Percentiles rank a stretch among this genome's conserved stretches.
Evolutionary conservation across 2,888 invertebrate genomes (phyloP).

Genomic region (Yponomeuta cagnagella): DNA sequence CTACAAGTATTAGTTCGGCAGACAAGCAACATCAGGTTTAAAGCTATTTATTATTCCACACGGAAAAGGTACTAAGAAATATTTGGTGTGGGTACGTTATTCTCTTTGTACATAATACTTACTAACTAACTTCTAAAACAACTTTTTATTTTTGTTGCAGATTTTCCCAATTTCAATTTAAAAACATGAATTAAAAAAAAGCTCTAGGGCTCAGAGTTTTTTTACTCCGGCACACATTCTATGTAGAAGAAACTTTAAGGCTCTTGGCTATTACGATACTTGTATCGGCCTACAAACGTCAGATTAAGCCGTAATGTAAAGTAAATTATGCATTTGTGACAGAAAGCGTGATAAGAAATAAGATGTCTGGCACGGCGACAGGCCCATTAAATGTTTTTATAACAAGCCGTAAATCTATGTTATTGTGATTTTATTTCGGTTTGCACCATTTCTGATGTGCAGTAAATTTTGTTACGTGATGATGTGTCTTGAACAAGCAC

Average conservation of each 20-base stretch:
- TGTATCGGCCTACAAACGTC: conserved; percentile 10
- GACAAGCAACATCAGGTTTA: too few species aligned
- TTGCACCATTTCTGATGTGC: background rate
- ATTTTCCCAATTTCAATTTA: too few species aligned
- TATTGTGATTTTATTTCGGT: background rate
- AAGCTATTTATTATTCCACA: too few species aligned
- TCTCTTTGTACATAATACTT: too few species aligned
- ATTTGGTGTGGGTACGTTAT: too few species aligned
- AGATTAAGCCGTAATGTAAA: conserved; percentile 3
- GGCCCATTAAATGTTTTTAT: background rate
- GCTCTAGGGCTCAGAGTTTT: too few species aligned
- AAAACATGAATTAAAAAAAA: too few species aligned
- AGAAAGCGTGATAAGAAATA: background rate
- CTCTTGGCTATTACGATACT: conserved; percentile 2
- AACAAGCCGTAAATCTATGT: background rate
- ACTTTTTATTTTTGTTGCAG: too few species aligned
- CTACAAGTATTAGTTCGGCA: too few species aligned
- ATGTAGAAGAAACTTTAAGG: background rate
- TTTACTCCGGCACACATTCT: too few species aligned
- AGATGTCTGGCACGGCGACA: background rate
- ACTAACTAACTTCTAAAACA: too few species aligned
- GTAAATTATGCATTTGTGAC: background rate
- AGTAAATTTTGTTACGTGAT: background rate
- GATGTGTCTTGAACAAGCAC: background rate
- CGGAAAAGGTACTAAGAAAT: too few species aligned